phyloP scores from a whole-genome alignment of 2,113 vertebrate species.

The Rhabdornis inornatus region DNA sequence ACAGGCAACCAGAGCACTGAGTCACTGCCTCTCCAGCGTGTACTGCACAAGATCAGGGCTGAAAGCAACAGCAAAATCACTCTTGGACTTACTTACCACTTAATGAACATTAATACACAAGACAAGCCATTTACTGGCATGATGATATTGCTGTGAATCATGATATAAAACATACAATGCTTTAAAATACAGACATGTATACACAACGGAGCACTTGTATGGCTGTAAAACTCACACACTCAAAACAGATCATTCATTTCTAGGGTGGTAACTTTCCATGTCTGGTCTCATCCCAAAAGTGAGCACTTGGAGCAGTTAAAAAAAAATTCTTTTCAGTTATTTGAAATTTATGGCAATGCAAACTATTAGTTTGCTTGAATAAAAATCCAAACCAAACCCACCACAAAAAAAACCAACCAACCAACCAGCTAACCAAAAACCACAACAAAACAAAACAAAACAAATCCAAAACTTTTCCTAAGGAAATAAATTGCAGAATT shows the following conservation, averaged over 20 bases:
- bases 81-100: neutral
- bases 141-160: neutral
- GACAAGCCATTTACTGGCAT: neutral
- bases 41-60: neutral
- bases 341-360: neutral
- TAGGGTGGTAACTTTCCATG: neutral
- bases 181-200: slow-evolving; percentile 20
- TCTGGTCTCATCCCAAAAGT: neutral
- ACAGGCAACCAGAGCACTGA: neutral
- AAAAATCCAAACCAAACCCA: neutral
- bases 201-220: neutral
- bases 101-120: slow-evolving; percentile 29
- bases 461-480: neutral
- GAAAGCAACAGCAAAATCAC: slow-evolving; percentile 7
- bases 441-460: neutral
- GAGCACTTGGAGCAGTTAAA: neutral
- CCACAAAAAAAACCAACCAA: neutral
- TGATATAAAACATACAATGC: neutral
- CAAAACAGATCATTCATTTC: neutral
- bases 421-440: neutral
- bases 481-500: neutral
- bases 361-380: neutral
- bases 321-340: neutral
- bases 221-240: neutral
- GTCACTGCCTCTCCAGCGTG: neutral